Evolutionary conservation across 2,113 vertebrate genomes (phyloP), one percentile per base, ranked within the genome.

Genomic region (Dermatemys mawii): DNA sequence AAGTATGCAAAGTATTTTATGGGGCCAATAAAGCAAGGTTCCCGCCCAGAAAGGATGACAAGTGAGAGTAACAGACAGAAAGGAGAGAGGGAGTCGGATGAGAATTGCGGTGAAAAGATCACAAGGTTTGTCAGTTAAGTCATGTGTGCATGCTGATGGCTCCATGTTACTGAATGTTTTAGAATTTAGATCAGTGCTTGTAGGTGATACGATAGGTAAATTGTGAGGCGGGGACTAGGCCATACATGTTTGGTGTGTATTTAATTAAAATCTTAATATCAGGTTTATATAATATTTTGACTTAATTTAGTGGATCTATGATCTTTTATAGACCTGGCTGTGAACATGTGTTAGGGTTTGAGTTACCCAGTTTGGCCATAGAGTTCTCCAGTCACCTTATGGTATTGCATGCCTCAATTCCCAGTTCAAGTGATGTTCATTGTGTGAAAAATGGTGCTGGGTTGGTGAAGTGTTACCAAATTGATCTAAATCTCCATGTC

Each of bases 351-450:
- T 9, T 81, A 76, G 35, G 11, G 38, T 6, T 44, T 12, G 21
- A 76, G 24, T 19, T 44, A 8, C 0, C 8, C 11, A 19, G 3
- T 7, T 35, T 35, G 60, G 32, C 60, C 60, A 63, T 35, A 35
- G 19, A 78, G 21, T 27, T 44, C 5, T 0, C 12, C 17, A 13
- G 4, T 6, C 27, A 44, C 75, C 75, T n/a, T 3, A 4, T 5
- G 11, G 55, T 44, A 48, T 60, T 22, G 55, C 0, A 21, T 24
- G 46, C 41, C 16, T 26, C 17, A 48, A 0, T 14, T 84, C 32
- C 32, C 3, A 73, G 41, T 81, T 92, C 50, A 48, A 67, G 54
- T 70, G 92, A 51, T 27, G 73, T 79, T 81, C 4, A 50, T 70
- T 0, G 1, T 32, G 70, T 41, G n/a, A 84, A 4, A 44, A 81